Percentiles rank a stretch among this genome's conserved stretches.
Evolutionary conservation across 2,113 vertebrate species (phyloP).

Genomic region (Ailuropoda melanoleuca): DNA sequence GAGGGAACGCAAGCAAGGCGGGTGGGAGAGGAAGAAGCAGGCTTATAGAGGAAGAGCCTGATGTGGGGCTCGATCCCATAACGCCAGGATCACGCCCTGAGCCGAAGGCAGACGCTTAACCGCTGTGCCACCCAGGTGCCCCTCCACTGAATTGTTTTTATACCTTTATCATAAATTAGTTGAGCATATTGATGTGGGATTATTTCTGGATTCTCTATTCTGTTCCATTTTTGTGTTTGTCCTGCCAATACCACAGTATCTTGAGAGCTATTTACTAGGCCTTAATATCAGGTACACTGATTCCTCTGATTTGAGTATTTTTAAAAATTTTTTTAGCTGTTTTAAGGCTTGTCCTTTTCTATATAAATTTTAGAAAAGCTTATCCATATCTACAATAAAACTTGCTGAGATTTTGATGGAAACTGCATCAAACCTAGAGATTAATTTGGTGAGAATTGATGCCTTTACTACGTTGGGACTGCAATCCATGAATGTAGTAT

Average conservation of each 20-base stretch:
- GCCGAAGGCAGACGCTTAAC: no score
- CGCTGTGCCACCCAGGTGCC: no score
- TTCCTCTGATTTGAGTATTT: neutral
- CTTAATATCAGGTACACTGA: neutral
- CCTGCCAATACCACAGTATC: neutral
- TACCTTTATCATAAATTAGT: neutral
- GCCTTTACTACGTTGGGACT: neutral
- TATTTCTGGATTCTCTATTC: neutral
- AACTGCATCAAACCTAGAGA: neutral
- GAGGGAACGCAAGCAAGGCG: no score
- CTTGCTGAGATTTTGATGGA: neutral
- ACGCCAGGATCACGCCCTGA: no score
- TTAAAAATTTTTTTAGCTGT: neutral
- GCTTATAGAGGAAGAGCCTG: no score
- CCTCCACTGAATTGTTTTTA: neutral
- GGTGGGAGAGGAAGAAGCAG: no score
- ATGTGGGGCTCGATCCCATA: no score
- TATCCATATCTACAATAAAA: neutral
- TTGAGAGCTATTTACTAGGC: neutral
- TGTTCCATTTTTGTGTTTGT: neutral
- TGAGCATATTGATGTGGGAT: neutral
- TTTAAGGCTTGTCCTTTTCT: neutral
- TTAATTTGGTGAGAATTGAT: neutral
- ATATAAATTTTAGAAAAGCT: neutral
- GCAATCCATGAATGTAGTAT: neutral